These are phyloP conservation scores for Clangula hyemalis DNA, from an alignment of 2,797 vertebrate species.

Conservation along the genomic window DNA sequence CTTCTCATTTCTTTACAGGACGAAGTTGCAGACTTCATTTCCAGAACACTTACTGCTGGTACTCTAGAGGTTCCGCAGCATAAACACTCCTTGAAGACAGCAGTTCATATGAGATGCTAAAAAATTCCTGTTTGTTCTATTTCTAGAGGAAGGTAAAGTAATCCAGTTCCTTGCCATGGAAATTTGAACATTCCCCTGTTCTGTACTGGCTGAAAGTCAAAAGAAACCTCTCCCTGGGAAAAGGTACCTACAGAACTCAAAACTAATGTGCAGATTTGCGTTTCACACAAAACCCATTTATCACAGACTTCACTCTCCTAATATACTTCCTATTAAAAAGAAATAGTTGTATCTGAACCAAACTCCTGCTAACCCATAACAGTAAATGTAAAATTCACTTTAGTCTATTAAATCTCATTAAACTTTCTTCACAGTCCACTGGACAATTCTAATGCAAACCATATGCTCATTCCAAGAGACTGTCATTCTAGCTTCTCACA, in stretches of 20 bases:
- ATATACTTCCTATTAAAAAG: not conserved
- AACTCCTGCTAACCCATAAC: not conserved
- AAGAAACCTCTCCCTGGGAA: not conserved
- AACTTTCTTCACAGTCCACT: not conserved
- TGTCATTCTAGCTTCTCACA: not conserved
- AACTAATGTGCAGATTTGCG: not conserved
- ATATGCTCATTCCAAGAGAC: not conserved
- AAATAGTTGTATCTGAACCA: not conserved
- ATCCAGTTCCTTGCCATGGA: not conserved
- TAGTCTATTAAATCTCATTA: not conserved
- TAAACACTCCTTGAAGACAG: not conserved
- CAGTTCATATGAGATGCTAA: not conserved
- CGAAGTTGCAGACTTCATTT: not conserved
- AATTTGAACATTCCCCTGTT: not conserved
- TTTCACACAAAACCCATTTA: not conserved
- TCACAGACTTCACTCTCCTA: not conserved
- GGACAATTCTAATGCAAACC: not conserved
- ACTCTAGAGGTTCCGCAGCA: not conserved
- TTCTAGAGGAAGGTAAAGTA: not conserved
- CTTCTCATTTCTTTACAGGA: not conserved
- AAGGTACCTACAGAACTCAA: not conserved
- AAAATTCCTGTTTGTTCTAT: not conserved
- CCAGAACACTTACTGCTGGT: not conserved
- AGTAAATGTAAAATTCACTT: not conserved
- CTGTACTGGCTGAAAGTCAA: not conserved